Base-by-base conservation (phyloP, 2,888 invertebrate genomes). In the Cetonia aurata region DNA sequence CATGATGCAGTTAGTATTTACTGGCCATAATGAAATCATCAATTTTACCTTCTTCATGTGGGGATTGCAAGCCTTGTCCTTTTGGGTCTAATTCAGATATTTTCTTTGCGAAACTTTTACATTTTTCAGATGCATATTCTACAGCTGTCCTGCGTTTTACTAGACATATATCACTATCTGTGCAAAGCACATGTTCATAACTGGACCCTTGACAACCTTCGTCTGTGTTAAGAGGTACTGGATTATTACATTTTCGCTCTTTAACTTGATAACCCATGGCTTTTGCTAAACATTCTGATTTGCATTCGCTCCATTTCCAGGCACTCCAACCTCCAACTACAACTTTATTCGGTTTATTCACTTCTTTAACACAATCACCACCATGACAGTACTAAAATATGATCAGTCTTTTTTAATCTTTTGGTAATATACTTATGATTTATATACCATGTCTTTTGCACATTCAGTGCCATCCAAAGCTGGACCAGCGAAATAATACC, bases 401-500 rank as follows among this genome's bases (percentile, higher is more conserved):
- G 6, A 44, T 33, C 15, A 48, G 62, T 41, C 44, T 37, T 13
- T 44, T 50, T 62, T 13, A 25, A 1, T 52, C 8, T 17, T 8
- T 12, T 42, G 9, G 4, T 56, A n/a, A 9, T 37, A 37, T 33
- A 41, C 1, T 44, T 41, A 44, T 59, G 9, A 31, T 25, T 42
- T 41, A 25, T 25, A 25, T 25, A 92, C 92, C 86, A 87, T 89
- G 71, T 86, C 85, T 0, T 82, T 81, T 9, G 91, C 93, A 80
- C 94, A 95, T 17, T 88, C 83, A 0, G 94, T 94, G 53, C 94
- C 94, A 72, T 94, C 93, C 37, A 95, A 83, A n/a, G 94, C 94
- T 0, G 94, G 94, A 0, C 94, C 94, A 0, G 93, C 91, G 80
- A 89, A 90, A 82, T 92, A 93, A 84, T 88, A 92, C 10, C 93